These are phyloP conservation scores for Heliconius sara DNA, from an alignment of 2,888 invertebrate species.

Conservation along the genomic window DNA sequence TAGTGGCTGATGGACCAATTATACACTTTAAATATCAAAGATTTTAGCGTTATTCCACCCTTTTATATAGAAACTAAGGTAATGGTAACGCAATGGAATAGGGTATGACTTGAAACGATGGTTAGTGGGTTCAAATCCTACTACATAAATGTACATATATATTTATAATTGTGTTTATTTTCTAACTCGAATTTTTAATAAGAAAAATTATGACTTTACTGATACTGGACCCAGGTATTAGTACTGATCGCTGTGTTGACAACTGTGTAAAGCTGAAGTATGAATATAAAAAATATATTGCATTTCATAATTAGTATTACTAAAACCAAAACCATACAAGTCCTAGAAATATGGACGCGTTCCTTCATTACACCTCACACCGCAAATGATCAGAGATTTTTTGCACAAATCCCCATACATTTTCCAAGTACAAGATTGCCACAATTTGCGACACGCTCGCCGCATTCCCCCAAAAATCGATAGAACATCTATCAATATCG, in stretches of 20 bases:
- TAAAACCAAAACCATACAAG: background rate
- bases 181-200: too few relatives aligned
- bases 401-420: constrained; percentile 33
- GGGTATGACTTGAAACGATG: background rate
- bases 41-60: too few relatives aligned
- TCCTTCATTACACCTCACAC: constrained; percentile 56
- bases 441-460: constrained; percentile 65
- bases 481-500: constrained; percentile 56
- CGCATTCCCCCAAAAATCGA: constrained; percentile 53
- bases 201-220: too few relatives aligned
- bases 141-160: background rate
- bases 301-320: background rate
- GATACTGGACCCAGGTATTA: too few relatives aligned
- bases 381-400: constrained; percentile 31
- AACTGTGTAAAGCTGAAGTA: background rate
- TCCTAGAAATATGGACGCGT: constrained; percentile 40
- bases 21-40: constrained; percentile 23
- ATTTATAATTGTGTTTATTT: background rate
- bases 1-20: constrained; percentile 21
- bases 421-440: constrained; percentile 50
- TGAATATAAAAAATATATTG: too few relatives aligned
- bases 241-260: too few relatives aligned
- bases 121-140: background rate
- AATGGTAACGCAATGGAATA: background rate
- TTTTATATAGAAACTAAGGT: too few relatives aligned